Evolutionary conservation across 2,797 vertebrate genomes (phyloP).

Genomic region (Epinephelus coioides): DNA sequence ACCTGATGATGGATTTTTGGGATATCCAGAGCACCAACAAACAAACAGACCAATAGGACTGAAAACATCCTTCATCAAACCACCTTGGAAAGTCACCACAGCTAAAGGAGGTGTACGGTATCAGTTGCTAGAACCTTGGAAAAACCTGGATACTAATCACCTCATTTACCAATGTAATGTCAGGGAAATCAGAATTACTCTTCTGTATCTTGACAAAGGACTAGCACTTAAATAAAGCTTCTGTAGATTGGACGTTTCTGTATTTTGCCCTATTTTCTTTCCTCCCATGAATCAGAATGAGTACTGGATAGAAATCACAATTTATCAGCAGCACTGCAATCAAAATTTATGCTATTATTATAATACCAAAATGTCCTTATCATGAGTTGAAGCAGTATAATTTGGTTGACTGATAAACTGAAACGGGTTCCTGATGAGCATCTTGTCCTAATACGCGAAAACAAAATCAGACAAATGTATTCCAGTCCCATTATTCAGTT

Average conservation of each 20-base stretch:
- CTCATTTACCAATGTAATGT: background rate
- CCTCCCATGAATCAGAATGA: background rate
- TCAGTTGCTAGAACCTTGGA: background rate
- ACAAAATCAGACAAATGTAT: background rate
- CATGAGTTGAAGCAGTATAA: background rate
- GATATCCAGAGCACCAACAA: too few relatives aligned
- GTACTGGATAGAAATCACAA: background rate
- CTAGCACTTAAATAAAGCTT: background rate
- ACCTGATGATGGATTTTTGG: too few relatives aligned
- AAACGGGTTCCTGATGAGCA: background rate
- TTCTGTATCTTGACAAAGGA: background rate
- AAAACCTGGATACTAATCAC: background rate
- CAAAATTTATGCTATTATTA: background rate
- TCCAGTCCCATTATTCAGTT: constrained; percentile 3
- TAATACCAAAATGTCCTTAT: background rate
- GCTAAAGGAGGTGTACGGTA: background rate
- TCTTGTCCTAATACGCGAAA: background rate
- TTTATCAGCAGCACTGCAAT: background rate
- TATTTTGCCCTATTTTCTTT: constrained; percentile 1
- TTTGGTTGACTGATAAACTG: background rate
- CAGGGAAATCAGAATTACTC: background rate
- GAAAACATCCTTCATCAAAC: background rate
- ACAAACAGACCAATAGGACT: background rate
- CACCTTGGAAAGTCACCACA: background rate
- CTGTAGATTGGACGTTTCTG: background rate